A percentile compares a stretch with the other conserved stretches of the same genome.
Evolutionary conservation across 1,140 invertebrate species (phyloP).

Genomic region (Drosophila neocordata): DNA sequence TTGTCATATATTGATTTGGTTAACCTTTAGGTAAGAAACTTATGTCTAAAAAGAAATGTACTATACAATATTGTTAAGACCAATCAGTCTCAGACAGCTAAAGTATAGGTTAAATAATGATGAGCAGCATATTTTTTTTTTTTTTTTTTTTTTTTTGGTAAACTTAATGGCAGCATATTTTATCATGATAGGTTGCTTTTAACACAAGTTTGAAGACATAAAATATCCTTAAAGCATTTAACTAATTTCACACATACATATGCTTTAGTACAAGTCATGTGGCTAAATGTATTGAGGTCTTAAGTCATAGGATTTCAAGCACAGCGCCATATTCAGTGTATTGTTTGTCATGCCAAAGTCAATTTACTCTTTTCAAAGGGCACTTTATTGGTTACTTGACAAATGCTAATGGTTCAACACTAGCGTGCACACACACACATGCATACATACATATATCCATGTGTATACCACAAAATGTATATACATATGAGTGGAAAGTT

Average conservation of each 20-base stretch:
- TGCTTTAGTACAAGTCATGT: slow-evolving; percentile 61
- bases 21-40: no score
- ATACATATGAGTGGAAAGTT: slow-evolving; percentile 58
- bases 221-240: slow-evolving; percentile 57
- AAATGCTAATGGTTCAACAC: slow-evolving; percentile 49
- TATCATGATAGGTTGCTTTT: no score
- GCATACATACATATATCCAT: slow-evolving; percentile 2
- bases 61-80: no score
- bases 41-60: no score
- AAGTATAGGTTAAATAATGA: background rate
- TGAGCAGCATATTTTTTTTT: background rate
- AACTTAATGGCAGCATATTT: background rate
- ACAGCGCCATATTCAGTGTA: slow-evolving; percentile 44
- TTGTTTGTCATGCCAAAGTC: slow-evolving; percentile 78
- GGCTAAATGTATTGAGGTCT: slow-evolving; percentile 50
- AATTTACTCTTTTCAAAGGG: slow-evolving; percentile 75
- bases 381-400: slow-evolving; percentile 74
- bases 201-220: slow-evolving; percentile 33
- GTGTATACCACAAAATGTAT: slow-evolving; percentile 25
- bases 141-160: background rate
- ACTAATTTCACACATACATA: background rate
- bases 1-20: no score
- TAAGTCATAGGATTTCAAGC: background rate
- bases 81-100: background rate
- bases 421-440: slow-evolving; percentile 12